Evolutionary conservation across 2,888 invertebrate genomes (phyloP).

Genomic region (Acanthococcus lagerstroemiae): DNA sequence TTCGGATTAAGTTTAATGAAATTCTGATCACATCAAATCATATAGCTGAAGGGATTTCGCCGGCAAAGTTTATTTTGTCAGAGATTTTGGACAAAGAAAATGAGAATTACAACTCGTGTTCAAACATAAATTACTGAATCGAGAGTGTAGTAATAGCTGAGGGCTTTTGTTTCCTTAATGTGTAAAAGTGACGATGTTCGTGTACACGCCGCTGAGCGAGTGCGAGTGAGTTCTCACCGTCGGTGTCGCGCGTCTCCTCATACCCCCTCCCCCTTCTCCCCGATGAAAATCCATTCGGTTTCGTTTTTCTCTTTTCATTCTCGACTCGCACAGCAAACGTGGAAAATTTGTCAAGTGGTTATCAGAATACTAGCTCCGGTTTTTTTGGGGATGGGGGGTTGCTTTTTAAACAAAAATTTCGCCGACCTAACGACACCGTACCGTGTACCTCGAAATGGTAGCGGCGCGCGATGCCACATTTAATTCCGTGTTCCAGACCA

Average conservation of each 20-base stretch:
- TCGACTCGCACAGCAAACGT: not conserved
- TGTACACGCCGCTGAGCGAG: too few relatives aligned
- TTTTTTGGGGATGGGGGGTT: too few relatives aligned
- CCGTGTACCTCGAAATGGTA: too few relatives aligned
- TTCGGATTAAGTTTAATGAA: slow-evolving; percentile 28
- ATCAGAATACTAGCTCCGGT: too few relatives aligned
- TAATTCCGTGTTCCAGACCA: too few relatives aligned
- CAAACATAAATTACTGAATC: slow-evolving; percentile 28
- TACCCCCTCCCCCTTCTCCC: too few relatives aligned
- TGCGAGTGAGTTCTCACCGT: too few relatives aligned
- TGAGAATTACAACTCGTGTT: slow-evolving; percentile 25
- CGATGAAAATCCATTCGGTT: not conserved
- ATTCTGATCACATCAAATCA: slow-evolving; percentile 29
- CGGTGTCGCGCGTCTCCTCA: too few relatives aligned
- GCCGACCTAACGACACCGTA: too few relatives aligned
- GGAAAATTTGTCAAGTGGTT: not conserved
- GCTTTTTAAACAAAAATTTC: too few relatives aligned
- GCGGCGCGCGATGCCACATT: too few relatives aligned
- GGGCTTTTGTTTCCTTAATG: slow-evolving; percentile 27
- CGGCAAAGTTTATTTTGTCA: slow-evolving; percentile 25
- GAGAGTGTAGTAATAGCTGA: slow-evolving; percentile 26
- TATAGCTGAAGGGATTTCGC: slow-evolving; percentile 23
- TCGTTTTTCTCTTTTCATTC: not conserved
- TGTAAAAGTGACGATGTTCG: too few relatives aligned
- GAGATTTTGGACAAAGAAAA: slow-evolving; percentile 19